Base-by-base conservation (phyloP, 2,888 invertebrate genomes). In the Tiliacea citrago region DNA sequence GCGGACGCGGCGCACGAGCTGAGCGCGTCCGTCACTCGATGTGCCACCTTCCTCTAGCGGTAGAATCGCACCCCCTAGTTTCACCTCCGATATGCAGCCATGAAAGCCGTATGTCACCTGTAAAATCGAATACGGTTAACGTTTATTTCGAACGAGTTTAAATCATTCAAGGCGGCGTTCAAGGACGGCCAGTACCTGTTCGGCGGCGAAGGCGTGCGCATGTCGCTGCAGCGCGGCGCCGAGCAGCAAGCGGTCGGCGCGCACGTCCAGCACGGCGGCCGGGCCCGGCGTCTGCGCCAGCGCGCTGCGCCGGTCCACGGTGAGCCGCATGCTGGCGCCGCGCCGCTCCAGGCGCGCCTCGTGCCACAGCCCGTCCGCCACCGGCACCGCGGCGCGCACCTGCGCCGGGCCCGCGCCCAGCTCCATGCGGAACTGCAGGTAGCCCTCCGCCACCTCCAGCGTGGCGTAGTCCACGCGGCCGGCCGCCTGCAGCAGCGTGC, bases 401-500 rank as follows among this genome's bases (percentile, higher is more conserved):
- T 98, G 95, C 55, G 98, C 99, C 93, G 98, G 98, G 10, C 99
- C 99, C 84, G 98, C 98, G 35, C 99, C 99, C 85, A 99, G 97
- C 93, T 99, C 98, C 96, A 99, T 99, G 84, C 98, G 97, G 94
- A 99, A 99, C 93, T 98, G 99, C 18, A 99, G 97, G 67, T 97
- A 97, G 0, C 99, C 99, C 92, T 98, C 98, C 29, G 97, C 97
- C 81, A 95, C 97, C 97, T 99, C 99, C 74, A 99, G 96, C 84
- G 98, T 97, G 88, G 98, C 98, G 93, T 98, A 99, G 93, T 99
- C 99, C 63, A 98, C 97, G 90, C 98, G 98, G 0, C 99, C 99
- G 69, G 98, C 97, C 10, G 98, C 98, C 92, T 98, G 98, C 97
- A 99, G 97, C 60, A 99, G 95, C 88, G 98, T 98, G 66, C 99